A percentile compares a stretch with the other conserved stretches of the same genome.
These are phyloP conservation scores for Gymnoscelis rufifasciata DNA, from an alignment of 2,888 invertebrate species.

Conservation along the genomic window DNA sequence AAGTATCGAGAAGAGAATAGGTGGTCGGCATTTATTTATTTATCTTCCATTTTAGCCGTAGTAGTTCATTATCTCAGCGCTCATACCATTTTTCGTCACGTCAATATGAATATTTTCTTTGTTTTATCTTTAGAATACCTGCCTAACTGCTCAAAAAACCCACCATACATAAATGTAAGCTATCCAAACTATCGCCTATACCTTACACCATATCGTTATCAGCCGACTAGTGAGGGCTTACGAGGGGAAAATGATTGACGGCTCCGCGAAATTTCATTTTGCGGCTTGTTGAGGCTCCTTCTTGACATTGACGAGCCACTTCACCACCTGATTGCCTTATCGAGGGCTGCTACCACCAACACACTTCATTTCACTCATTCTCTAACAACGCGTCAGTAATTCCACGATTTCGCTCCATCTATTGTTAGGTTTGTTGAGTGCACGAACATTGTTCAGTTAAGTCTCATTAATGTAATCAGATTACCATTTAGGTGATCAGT, in stretches of 20 bases:
- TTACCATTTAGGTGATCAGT: slow-evolving; percentile 18
- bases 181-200: slow-evolving; percentile 18
- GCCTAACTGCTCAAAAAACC: too few relatives aligned
- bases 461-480: slow-evolving; percentile 19
- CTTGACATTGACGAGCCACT: slow-evolving; percentile 48
- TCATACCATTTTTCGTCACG: too few relatives aligned
- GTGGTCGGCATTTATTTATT: too few relatives aligned
- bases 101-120: too few relatives aligned
- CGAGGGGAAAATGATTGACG: slow-evolving; percentile 77
- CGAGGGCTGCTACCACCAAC: slow-evolving; percentile 58
- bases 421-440: slow-evolving; percentile 25
- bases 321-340: slow-evolving; percentile 55
- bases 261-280: slow-evolving; percentile 75
- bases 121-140: too few relatives aligned
- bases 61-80: too few relatives aligned
- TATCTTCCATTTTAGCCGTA: too few relatives aligned
- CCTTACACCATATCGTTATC: slow-evolving; percentile 34
- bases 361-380: slow-evolving; percentile 68
- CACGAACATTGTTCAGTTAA: slow-evolving; percentile 19
- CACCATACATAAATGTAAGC: too few relatives aligned
- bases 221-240: slow-evolving; percentile 41
- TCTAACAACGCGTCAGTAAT: slow-evolving; percentile 45
- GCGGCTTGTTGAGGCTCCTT: slow-evolving; percentile 71
- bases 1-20: too few relatives aligned
- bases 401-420: slow-evolving; percentile 40